Percentiles rank a stretch among this genome's conserved stretches.
phyloP scores from a whole-genome alignment of 2,888 invertebrate species.

The Drepanosiphum platanoidis region DNA sequence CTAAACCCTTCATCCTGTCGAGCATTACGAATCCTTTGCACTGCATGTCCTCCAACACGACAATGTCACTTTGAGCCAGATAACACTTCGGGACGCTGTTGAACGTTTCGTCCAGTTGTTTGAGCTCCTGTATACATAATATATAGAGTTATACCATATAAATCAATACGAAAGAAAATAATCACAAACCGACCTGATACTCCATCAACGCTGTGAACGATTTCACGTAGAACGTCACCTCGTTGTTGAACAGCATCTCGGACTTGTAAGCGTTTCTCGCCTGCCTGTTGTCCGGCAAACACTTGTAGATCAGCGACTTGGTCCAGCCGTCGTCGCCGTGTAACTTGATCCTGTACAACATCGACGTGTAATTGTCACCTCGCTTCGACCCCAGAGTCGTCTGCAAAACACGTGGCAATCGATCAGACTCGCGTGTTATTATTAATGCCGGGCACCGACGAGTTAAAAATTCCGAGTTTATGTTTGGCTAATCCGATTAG shows the following conservation, averaged over 20 bases:
- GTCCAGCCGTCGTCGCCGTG: constrained; percentile 69
- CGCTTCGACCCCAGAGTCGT: constrained; percentile 77
- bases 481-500: too few relatives aligned
- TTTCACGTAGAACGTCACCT: constrained; percentile 77
- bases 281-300: constrained; percentile 74
- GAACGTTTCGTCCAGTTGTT: constrained; percentile 67
- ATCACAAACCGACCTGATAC: constrained; percentile 69
- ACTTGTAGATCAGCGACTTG: constrained; percentile 76
- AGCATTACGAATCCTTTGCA: constrained; percentile 74
- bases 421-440: too few relatives aligned
- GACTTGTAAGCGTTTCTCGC: constrained; percentile 78
- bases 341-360: constrained; percentile 75
- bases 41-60: constrained; percentile 73
- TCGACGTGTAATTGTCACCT: constrained; percentile 80
- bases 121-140: constrained; percentile 67
- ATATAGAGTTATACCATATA: too few relatives aligned
- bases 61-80: constrained; percentile 69
- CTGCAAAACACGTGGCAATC: constrained; percentile 68
- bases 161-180: not conserved
- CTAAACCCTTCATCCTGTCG: constrained; percentile 73
- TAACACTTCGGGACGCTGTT: constrained; percentile 72
- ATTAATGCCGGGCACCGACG: too few relatives aligned
- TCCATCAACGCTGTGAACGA: constrained; percentile 75
- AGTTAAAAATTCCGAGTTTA: too few relatives aligned
- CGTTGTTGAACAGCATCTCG: constrained; percentile 77